These are phyloP conservation scores for Sparidentex hasta DNA, from an alignment of 2,797 vertebrate species.

Conservation along the genomic window DNA sequence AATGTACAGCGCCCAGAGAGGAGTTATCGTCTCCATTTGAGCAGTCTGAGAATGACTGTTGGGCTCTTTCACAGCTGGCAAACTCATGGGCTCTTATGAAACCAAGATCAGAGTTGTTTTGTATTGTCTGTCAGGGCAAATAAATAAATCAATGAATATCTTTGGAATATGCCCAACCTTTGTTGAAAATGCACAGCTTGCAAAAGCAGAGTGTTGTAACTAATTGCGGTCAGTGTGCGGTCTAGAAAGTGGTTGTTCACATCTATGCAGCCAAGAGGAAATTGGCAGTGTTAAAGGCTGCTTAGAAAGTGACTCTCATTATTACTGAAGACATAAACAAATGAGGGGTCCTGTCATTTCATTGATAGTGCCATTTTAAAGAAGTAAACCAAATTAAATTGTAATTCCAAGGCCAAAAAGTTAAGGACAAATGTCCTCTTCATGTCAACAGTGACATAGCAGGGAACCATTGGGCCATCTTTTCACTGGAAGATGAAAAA, in stretches of 20 bases:
- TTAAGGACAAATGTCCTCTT: background rate
- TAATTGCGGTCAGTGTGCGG: constrained; percentile 10
- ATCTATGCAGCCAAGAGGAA: constrained; percentile 14
- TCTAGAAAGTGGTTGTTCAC: background rate
- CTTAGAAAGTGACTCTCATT: constrained; percentile 5
- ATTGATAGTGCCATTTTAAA: constrained; percentile 11
- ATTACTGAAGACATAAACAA: constrained; percentile 2
- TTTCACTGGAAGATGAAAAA: background rate
- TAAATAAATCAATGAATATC: constrained; percentile 24
- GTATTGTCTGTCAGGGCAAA: constrained; percentile 28
- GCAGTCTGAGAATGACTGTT: constrained; percentile 8
- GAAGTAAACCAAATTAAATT: constrained; percentile 1
- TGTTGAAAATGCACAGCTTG: constrained; percentile 21
- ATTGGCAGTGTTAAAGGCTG: constrained; percentile 5
- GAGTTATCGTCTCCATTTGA: constrained; percentile 17
- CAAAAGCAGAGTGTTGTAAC: constrained; percentile 5
- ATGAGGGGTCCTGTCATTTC: constrained; percentile 1
- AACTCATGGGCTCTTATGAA: constrained; percentile 7
- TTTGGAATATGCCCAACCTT: constrained; percentile 2
- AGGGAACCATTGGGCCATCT: background rate
- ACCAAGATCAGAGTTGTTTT: constrained; percentile 25
- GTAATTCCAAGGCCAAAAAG: background rate
- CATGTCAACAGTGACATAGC: constrained; percentile 11
- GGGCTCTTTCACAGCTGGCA: constrained; percentile 16
- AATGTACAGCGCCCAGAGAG: constrained; percentile 1